phyloP scores from a whole-genome alignment of 2,888 invertebrate genomes.

The Hirtodrosophila trivittata region DNA sequence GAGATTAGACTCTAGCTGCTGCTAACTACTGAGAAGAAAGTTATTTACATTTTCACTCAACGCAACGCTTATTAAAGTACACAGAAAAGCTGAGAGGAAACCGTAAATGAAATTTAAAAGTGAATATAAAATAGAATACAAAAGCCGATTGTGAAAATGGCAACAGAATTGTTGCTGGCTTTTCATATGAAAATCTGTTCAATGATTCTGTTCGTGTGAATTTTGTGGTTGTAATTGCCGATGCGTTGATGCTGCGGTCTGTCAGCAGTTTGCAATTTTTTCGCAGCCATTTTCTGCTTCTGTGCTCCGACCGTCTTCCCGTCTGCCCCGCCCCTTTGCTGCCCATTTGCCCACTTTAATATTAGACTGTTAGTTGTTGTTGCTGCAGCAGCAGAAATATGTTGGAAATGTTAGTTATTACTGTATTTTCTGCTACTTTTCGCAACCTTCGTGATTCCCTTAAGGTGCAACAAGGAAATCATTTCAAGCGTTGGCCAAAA shows the following conservation, averaged over 20 bases:
- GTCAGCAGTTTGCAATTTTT: slow-evolving; percentile 18
- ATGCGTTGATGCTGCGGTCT: slow-evolving; percentile 1
- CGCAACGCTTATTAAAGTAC: too few species aligned
- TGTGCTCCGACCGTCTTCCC: slow-evolving; percentile 15
- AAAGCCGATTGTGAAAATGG: too few species aligned
- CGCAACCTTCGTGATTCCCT: slow-evolving; percentile 51
- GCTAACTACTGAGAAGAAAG: too few species aligned
- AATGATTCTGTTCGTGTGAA: background rate
- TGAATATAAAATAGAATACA: too few species aligned
- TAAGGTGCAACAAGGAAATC: slow-evolving; percentile 58
- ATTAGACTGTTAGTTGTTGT: background rate
- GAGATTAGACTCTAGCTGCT: too few species aligned
- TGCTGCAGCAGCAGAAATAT: slow-evolving; percentile 9
- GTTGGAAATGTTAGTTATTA: slow-evolving; percentile 41
- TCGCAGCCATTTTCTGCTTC: slow-evolving; percentile 12
- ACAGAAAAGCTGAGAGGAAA: too few species aligned
- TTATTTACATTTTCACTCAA: too few species aligned
- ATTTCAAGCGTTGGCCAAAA: slow-evolving; percentile 44
- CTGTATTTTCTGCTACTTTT: slow-evolving; percentile 39
- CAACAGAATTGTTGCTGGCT: too few species aligned
- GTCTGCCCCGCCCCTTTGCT: background rate
- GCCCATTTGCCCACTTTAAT: background rate
- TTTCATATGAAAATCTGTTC: too few species aligned
- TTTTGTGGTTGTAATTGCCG: background rate
- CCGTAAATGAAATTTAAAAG: too few species aligned